Evolutionary conservation across 1,140 invertebrate species (phyloP).

Genomic region (Stegodyphus dumicola): DNA sequence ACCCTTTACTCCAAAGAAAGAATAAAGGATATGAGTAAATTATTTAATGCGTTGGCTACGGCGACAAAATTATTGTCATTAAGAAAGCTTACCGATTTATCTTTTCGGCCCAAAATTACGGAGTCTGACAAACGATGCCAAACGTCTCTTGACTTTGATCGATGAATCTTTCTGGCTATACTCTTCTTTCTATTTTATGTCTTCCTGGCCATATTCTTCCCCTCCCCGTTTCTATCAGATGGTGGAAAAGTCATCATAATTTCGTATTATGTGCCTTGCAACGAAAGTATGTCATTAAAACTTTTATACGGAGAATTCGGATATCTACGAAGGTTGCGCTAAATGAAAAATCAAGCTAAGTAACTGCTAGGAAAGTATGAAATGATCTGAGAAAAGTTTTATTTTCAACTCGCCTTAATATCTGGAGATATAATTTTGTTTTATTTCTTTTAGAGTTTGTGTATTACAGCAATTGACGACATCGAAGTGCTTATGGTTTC

Average conservation of each 20-base stretch:
- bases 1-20: no score
- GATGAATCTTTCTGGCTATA: constrained; percentile 29
- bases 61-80: constrained; percentile 50
- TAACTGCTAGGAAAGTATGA: no score
- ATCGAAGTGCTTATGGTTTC: no score
- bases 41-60: constrained; percentile 22
- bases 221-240: no score
- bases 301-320: constrained; percentile 5
- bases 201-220: not conserved
- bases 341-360: no score
- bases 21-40: constrained; percentile 12
- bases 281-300: constrained; percentile 23
- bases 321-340: no score
- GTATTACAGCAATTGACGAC: no score
- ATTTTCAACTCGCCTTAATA: no score
- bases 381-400: no score
- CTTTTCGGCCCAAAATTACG: constrained; percentile 34
- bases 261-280: not conserved
- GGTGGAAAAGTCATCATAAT: constrained; percentile 47
- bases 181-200: not conserved
- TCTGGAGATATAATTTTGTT: no score
- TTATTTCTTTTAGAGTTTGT: no score
- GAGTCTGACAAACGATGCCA: constrained; percentile 33
- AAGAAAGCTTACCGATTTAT: constrained; percentile 22
- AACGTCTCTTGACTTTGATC: constrained; percentile 36